These are phyloP conservation scores for Troilus luridus DNA, from an alignment of 2,888 invertebrate species.

Conservation along the genomic window DNA sequence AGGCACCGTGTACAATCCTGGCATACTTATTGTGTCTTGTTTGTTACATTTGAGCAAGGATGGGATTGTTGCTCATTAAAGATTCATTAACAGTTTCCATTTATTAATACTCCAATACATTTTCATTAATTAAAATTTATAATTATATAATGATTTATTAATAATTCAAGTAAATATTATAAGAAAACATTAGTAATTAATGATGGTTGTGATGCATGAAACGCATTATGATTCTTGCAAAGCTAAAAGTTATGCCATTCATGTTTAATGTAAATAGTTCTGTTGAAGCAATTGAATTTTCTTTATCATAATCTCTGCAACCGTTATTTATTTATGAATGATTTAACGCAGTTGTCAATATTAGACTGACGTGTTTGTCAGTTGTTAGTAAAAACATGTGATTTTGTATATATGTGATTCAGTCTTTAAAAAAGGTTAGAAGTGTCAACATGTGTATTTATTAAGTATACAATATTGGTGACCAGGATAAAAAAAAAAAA, in stretches of 20 bases:
- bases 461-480: too few species aligned
- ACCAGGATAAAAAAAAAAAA: too few species aligned
- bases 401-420: too few species aligned
- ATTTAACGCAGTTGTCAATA: background rate
- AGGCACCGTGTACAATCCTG: background rate
- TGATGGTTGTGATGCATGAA: background rate
- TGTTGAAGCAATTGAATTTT: too few species aligned
- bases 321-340: background rate
- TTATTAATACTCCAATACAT: background rate
- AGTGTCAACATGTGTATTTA: too few species aligned
- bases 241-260: background rate
- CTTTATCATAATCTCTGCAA: too few species aligned
- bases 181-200: background rate
- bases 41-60: background rate
- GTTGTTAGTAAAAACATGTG: too few species aligned
- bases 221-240: background rate
- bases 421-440: too few species aligned
- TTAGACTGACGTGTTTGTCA: too few species aligned
- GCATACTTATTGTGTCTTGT: constrained; percentile 19
- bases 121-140: background rate
- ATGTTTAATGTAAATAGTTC: too few species aligned
- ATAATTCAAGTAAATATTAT: background rate
- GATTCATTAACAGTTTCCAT: background rate
- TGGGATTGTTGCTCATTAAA: background rate
- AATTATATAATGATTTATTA: too few species aligned